phyloP scores from a whole-genome alignment of 2,888 invertebrate species.

The Acronicta psi region DNA sequence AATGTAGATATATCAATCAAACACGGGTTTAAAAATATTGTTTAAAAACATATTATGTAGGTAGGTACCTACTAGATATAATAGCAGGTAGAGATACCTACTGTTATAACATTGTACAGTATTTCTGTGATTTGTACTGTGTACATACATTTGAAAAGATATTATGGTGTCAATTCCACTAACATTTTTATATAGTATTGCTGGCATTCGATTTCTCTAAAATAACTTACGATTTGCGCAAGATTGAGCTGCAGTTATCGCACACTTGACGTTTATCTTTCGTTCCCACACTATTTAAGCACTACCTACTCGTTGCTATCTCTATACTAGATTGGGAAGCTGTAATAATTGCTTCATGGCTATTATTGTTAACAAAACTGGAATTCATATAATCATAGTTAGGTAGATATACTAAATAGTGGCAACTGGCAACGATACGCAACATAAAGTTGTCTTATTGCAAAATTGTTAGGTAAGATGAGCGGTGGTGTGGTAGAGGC shows the following conservation, averaged over 20 bases:
- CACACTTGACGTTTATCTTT: slow-evolving; percentile 11
- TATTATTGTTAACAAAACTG: neutral
- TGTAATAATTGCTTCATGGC: neutral
- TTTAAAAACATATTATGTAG: neutral
- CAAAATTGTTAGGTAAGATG: slow-evolving; percentile 23
- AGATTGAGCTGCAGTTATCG: slow-evolving; percentile 3
- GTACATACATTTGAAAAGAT: too few species aligned
- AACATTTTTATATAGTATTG: too few species aligned
- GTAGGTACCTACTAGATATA: too few species aligned
- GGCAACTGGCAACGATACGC: too few species aligned
- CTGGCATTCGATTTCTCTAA: too few species aligned
- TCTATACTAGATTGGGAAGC: slow-evolving; percentile 11
- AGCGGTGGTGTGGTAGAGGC: slow-evolving; percentile 18
- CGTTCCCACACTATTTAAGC: slow-evolving; percentile 9
- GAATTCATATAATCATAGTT: neutral
- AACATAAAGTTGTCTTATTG: slow-evolving; percentile 9
- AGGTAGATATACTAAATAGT: too few species aligned
- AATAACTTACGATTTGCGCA: slow-evolving; percentile 28
- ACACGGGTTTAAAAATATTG: too few species aligned
- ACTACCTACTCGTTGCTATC: slow-evolving; percentile 21
- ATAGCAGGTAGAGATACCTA: too few species aligned
- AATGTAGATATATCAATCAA: neutral
- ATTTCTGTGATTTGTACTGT: too few species aligned
- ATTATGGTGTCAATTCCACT: too few species aligned
- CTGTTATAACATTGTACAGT: too few species aligned